Base-by-base conservation (phyloP, 2,797 vertebrate species). In the Ambastaia sidthimunki region DNA sequence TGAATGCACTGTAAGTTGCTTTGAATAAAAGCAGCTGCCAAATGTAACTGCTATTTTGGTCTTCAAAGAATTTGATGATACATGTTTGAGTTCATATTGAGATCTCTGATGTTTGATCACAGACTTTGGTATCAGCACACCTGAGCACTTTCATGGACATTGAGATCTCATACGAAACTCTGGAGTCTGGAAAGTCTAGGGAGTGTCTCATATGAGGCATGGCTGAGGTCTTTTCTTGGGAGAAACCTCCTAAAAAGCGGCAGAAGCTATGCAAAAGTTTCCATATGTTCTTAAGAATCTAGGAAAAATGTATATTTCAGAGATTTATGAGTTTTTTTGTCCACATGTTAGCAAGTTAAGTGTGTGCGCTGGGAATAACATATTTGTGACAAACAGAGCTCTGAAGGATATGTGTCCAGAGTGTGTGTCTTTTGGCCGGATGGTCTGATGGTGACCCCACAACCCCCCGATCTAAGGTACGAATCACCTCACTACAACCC, bases 371-470 rank as follows among this genome's bases (percentile, higher is more conserved):
- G 21, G 28, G 50, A n/a, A 28, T 2, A 25, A 16, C 18, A 18
- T 6, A 4, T 21, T 34, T 55, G 19, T 25, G 6, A 44, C 28
- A 7, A 67, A 67, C 31, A 12, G 65, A 70, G 21, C 19, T 69
- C 25, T 18, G 65, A 48, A 21, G 79, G 48, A 76, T 63, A 59
- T 18, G 44, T 44, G 48, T 59, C 16, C 21, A 28, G 28, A 28
- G 28, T 4, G 28, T 28, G 28, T 28, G 28, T 63, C 4, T 44
- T 28, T 34, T 23, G 63, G 19, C 34, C 9, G 12, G 18, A 57
- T 57, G n/a, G n/a, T 59, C 16, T 19, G 74, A 68, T 23, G 34
- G 52, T 68, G 74, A 55, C 50, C 11, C 25, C 31, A 12, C 28
- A 28, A 28, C 48, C 21, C 12, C 28, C 25, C 60, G 18, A 1